Evolutionary conservation across 2,113 vertebrate species (phyloP).

Genomic region (Romanogobio albipinnatus): DNA sequence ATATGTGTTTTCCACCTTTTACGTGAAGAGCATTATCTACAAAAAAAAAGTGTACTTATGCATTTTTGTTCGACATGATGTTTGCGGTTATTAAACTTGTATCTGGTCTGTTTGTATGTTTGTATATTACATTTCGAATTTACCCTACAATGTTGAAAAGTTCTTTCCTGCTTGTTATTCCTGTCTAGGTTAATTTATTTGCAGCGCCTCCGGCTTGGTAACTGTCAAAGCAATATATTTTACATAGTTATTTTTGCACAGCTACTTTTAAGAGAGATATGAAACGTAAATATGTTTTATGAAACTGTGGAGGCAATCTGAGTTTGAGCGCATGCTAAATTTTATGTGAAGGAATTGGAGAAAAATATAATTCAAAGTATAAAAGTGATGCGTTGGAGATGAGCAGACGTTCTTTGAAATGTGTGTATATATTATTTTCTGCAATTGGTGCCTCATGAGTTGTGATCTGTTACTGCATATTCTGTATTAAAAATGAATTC

Average conservation of each 20-base stretch:
- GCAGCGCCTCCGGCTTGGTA: slow-evolving; percentile 80
- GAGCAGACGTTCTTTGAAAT: slow-evolving; percentile 72
- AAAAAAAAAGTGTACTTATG: slow-evolving; percentile 66
- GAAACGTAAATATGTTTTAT: slow-evolving; percentile 57
- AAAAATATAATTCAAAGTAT: slow-evolving; percentile 61
- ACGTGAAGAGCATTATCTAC: slow-evolving; percentile 72
- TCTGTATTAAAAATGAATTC: slow-evolving; percentile 69
- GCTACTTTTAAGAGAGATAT: slow-evolving; percentile 75
- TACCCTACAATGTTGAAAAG: slow-evolving; percentile 71
- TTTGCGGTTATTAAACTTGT: slow-evolving; percentile 68
- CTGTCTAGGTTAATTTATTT: slow-evolving; percentile 95
- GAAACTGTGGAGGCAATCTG: slow-evolving; percentile 58
- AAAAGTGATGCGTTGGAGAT: slow-evolving; percentile 58
- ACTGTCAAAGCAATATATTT: slow-evolving; percentile 91
- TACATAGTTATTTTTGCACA: slow-evolving; percentile 98
- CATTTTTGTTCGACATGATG: slow-evolving; percentile 72
- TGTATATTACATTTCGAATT: slow-evolving; percentile 78
- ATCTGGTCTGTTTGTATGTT: slow-evolving; percentile 75
- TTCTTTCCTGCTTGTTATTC: slow-evolving; percentile 76
- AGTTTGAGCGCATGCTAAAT: slow-evolving; percentile 75
- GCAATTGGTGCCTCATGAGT: slow-evolving; percentile 77
- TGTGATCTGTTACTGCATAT: slow-evolving; percentile 75
- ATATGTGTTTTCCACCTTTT: slow-evolving; percentile 70
- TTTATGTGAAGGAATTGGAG: slow-evolving; percentile 70
- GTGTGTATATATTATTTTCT: slow-evolving; percentile 62